Evolutionary conservation across 2,888 invertebrate species (phyloP).

Genomic region (Scaptomyza flava): DNA sequence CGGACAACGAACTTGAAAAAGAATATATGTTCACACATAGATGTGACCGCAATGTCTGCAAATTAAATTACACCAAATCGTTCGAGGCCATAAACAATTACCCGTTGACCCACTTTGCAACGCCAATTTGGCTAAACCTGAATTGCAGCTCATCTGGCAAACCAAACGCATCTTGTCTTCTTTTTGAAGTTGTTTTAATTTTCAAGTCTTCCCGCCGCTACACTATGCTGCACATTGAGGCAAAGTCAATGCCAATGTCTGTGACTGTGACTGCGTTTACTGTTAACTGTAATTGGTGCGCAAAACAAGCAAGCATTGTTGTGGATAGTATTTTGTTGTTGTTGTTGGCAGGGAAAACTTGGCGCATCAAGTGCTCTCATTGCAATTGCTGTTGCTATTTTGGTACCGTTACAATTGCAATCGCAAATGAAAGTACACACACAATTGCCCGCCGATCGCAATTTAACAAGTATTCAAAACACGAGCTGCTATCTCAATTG

Average conservation of each 20-base stretch:
- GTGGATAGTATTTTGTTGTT: constrained; percentile 15
- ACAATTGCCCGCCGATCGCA: constrained; percentile 60
- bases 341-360: constrained; percentile 54
- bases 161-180: neutral
- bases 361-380: constrained; percentile 65
- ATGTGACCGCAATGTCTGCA: neutral
- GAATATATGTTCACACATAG: constrained; percentile 3
- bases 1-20: constrained; percentile 60
- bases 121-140: constrained; percentile 43
- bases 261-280: constrained; percentile 3
- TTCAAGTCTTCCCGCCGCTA: constrained; percentile 33
- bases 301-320: constrained; percentile 40
- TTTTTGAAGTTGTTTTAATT: neutral
- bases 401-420: constrained; percentile 16
- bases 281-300: constrained; percentile 68
- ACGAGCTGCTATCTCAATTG: constrained; percentile 19
- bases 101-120: constrained; percentile 64
- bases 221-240: constrained; percentile 72
- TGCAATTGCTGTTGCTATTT: constrained; percentile 32
- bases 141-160: constrained; percentile 57
- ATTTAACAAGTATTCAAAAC: constrained; percentile 63
- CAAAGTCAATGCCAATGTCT: constrained; percentile 30
- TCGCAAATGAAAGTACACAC: constrained; percentile 70
- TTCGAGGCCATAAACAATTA: constrained; percentile 30
- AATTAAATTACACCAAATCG: constrained; percentile 6